phyloP scores from a whole-genome alignment of 2,113 vertebrate species.

The Lepus americanus region DNA sequence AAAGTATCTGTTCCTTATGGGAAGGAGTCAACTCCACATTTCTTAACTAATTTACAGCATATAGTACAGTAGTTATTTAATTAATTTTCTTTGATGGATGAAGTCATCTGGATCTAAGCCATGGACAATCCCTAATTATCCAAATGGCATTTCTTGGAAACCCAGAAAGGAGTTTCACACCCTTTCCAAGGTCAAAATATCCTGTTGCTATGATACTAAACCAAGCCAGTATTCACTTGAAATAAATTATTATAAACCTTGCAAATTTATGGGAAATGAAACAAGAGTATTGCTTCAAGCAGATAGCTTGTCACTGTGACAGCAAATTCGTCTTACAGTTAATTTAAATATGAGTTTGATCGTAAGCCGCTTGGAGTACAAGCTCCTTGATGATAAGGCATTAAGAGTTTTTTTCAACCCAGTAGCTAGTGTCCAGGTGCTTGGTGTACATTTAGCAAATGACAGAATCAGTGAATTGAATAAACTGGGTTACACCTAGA shows the following conservation, averaged over 20 bases:
- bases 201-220: background rate
- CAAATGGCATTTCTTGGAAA: constrained; percentile 28
- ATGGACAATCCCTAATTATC: background rate
- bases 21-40: background rate
- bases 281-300: background rate
- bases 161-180: background rate
- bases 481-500: background rate
- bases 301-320: background rate
- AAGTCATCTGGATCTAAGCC: constrained; percentile 35
- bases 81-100: constrained; percentile 7
- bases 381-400: background rate
- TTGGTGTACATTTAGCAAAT: background rate
- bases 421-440: background rate
- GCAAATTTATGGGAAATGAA: constrained; percentile 32
- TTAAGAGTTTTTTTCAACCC: background rate
- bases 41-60: constrained; percentile 2
- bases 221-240: background rate
- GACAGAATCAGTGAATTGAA: background rate
- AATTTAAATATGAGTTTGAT: constrained; percentile 15
- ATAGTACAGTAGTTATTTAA: background rate
- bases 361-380: background rate
- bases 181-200: background rate
- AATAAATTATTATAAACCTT: background rate
- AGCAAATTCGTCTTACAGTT: background rate
- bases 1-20: background rate